These are phyloP conservation scores for Atrina japonica DNA, from an alignment of 2,888 invertebrate genomes.

Conservation along the genomic window DNA sequence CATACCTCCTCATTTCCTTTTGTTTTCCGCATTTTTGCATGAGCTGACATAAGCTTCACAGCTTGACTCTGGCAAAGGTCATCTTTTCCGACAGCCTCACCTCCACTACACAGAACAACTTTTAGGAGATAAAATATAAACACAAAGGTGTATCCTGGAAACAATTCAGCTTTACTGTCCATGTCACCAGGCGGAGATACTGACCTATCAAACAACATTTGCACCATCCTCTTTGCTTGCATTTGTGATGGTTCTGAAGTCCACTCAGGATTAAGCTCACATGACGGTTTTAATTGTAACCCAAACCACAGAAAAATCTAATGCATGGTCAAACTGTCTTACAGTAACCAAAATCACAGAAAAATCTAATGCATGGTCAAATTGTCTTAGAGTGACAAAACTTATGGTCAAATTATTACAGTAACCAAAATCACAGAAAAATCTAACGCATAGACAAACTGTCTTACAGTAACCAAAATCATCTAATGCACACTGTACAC, in stretches of 20 bases:
- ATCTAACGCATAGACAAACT: no score
- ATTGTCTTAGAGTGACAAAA: no score
- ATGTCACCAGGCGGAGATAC: slow-evolving; percentile 37
- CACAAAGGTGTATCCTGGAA: slow-evolving; percentile 89
- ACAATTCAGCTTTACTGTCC: slow-evolving; percentile 62
- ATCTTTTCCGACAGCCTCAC: slow-evolving; percentile 62
- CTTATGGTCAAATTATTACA: no score
- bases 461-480: no score
- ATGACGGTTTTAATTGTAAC: slow-evolving; percentile 87
- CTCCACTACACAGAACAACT: slow-evolving; percentile 67
- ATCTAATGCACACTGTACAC: no score
- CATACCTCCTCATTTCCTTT: slow-evolving; percentile 6
- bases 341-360: no score
- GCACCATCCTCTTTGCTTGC: slow-evolving; percentile 86
- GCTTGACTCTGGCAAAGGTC: slow-evolving; percentile 71
- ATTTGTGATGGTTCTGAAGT: slow-evolving; percentile 86
- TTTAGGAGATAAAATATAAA: slow-evolving; percentile 90
- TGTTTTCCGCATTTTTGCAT: slow-evolving; percentile 85
- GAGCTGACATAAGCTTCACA: slow-evolving; percentile 82
- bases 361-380: no score
- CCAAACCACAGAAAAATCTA: no score
- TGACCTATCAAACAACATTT: slow-evolving; percentile 79
- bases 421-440: no score
- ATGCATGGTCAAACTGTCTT: no score
- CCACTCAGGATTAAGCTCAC: slow-evolving; percentile 90